Evolutionary conservation across 1,140 invertebrate species (phyloP).

Genomic region (Rhyzopertha dominica): DNA sequence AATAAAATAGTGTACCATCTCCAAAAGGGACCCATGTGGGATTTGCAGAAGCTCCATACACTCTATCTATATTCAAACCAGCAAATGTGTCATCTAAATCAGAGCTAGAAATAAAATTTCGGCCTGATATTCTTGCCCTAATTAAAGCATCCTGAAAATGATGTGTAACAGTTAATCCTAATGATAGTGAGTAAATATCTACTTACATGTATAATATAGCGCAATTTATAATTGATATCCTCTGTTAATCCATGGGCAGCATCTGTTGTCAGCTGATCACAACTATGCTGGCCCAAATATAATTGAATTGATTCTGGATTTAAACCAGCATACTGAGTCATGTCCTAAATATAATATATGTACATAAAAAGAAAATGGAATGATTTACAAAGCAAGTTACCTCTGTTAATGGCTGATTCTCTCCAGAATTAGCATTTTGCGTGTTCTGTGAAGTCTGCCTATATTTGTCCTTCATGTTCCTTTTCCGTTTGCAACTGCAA

Average conservation of each 20-base stretch:
- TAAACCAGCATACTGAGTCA: slow-evolving; percentile 38
- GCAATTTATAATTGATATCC: slow-evolving; percentile 42
- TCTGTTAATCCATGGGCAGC: slow-evolving; percentile 34
- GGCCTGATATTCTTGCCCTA: slow-evolving; percentile 34
- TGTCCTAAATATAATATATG: too few relatives aligned
- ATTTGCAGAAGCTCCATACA: slow-evolving; percentile 35
- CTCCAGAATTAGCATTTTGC: too few relatives aligned
- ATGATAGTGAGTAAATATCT: slow-evolving; percentile 6
- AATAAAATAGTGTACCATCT: slow-evolving; percentile 32
- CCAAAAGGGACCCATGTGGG: slow-evolving; percentile 33
- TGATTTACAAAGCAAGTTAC: too few relatives aligned
- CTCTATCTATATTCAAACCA: slow-evolving; percentile 35
- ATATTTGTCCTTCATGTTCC: too few relatives aligned
- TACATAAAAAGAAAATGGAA: too few relatives aligned
- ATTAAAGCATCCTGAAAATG: slow-evolving; percentile 36
- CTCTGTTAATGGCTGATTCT: too few relatives aligned
- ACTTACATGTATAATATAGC: slow-evolving; percentile 42
- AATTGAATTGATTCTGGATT: slow-evolving; percentile 28
- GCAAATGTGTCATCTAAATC: slow-evolving; percentile 39
- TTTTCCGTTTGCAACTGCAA: too few relatives aligned
- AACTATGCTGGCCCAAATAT: slow-evolving; percentile 31
- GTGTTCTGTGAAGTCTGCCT: too few relatives aligned
- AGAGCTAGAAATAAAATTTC: slow-evolving; percentile 28
- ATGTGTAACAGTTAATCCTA: slow-evolving; percentile 6
- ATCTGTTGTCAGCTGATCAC: slow-evolving; percentile 31